phyloP scores from a whole-genome alignment of 1,140 invertebrate species.

The Lordiphosa mommai region DNA sequence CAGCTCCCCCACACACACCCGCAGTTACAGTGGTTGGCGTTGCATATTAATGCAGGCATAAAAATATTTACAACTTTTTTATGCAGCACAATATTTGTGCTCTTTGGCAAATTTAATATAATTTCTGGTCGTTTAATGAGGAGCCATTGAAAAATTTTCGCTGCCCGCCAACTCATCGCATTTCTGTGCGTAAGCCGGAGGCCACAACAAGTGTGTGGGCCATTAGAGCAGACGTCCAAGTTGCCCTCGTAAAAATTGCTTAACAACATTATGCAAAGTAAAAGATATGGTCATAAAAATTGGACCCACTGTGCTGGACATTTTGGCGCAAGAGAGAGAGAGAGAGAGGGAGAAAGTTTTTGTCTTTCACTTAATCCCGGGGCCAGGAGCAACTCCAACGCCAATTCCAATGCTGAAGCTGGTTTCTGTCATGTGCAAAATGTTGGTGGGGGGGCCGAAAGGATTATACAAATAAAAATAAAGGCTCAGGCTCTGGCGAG shows the following conservation, averaged over 20 bases:
- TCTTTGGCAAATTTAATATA: conserved; percentile 71
- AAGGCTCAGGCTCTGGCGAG: conserved; percentile 40
- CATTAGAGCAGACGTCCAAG: conserved; percentile 26
- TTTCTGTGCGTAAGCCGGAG: conserved; percentile 27
- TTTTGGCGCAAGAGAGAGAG: conserved; percentile 30
- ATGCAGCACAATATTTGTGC: conserved; percentile 43
- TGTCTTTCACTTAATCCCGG: conserved; percentile 68
- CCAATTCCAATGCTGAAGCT: conserved; percentile 66
- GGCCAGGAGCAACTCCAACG: conserved; percentile 31
- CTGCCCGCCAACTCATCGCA: conserved; percentile 34
- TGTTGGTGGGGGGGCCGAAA: conserved; percentile 31
- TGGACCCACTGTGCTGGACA: conserved; percentile 43
- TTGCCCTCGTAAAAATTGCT: conserved; percentile 58
- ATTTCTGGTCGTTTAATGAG: conserved; percentile 74
- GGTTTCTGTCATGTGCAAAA: conserved; percentile 67
- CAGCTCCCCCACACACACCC: conserved; percentile 6
- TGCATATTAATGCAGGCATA: conserved; percentile 77
- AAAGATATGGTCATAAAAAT: conserved; percentile 44
- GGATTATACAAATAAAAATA: conserved; percentile 77
- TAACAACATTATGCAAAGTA: conserved; percentile 64
- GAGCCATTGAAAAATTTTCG: conserved; percentile 62
- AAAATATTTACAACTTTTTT: conserved; percentile 78
- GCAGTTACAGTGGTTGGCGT: conserved; percentile 61
- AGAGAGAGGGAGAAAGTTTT: conserved; percentile 35
- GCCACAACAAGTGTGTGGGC: conserved; percentile 59